These are phyloP conservation scores for Phrynocephalus forsythii DNA, from an alignment of 2,797 vertebrate genomes.

Conservation along the genomic window DNA sequence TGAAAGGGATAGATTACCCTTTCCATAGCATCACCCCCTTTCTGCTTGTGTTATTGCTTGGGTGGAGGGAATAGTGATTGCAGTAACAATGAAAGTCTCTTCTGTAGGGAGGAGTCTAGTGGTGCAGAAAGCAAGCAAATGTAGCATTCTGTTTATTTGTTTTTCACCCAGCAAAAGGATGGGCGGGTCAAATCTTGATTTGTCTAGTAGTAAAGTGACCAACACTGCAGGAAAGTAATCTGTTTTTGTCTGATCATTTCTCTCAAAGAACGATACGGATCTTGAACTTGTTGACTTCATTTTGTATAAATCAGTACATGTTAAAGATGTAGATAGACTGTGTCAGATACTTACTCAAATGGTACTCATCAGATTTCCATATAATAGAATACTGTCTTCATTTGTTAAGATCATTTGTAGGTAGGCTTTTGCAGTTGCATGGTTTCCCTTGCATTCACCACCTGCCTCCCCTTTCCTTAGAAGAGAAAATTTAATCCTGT, in stretches of 20 bases:
- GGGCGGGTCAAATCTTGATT: constrained; percentile 59
- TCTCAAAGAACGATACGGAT: constrained; percentile 32
- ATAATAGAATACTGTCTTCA: constrained; percentile 44
- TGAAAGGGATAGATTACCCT: constrained; percentile 79
- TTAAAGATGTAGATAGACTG: constrained; percentile 42
- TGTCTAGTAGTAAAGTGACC: constrained; percentile 67
- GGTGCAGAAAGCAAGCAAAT: constrained; percentile 72
- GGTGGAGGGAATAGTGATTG: constrained; percentile 75
- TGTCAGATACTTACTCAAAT: not conserved
- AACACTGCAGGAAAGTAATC: constrained; percentile 64
- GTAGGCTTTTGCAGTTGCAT: not conserved
- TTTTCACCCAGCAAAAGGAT: constrained; percentile 61
- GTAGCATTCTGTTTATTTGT: constrained; percentile 69
- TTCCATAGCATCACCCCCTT: constrained; percentile 66
- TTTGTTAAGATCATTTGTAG: constrained; percentile 59
- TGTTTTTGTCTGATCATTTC: constrained; percentile 56
- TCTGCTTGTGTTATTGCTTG: constrained; percentile 69
- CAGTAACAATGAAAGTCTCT: constrained; percentile 73
- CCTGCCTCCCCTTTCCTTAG: constrained; percentile 27
- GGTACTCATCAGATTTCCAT: constrained; percentile 15
- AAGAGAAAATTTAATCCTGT: constrained; percentile 40
- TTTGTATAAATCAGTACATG: constrained; percentile 57
- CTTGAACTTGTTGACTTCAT: constrained; percentile 66
- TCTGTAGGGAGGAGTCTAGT: constrained; percentile 69
- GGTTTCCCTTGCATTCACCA: constrained; percentile 40